Base-by-base conservation (phyloP, 2,113 vertebrate species). In the Dicentrarchus labrax region DNA sequence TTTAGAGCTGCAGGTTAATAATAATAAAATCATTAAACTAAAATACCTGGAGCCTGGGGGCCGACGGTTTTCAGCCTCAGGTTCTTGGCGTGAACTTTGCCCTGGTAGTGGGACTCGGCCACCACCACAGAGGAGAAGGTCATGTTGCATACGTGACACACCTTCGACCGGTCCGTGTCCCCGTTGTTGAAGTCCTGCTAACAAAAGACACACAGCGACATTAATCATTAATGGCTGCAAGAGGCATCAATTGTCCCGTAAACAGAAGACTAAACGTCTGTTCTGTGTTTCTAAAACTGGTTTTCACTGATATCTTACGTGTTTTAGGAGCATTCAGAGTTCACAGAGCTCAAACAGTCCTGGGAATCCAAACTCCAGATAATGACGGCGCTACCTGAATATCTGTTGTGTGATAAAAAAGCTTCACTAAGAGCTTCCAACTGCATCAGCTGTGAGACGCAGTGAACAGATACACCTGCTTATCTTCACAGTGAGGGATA, bases 71-170 rank as follows among this genome's bases (percentile, higher is more conserved):
- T 98, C 91, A 97, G 91, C 88, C 95, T 95, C 92, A 99, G 92
- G 92, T 97, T 99, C 95, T 98, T 99, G 93, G 98, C 95, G 61
- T 99, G 98, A 86, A 97, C 97, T 95, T 99, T 99, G 84, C 98
- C 98, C 93, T 97, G 86, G 93, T 99, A 99, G 91, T 99, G 98
- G 57, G 98, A 99, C 19, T 97, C 96, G 12, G 98, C 98, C 93
- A 99, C 96, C 0, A 97, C 97, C 0, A 97, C 93, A 47, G 98
- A 97, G 8, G 97, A 97, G 94, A 99, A 99, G 73, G 96, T 97
- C 98, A 99, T 99, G 94, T 98, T 99, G 92, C 98, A 99, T 77
- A 97, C 87, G 67, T 95, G 94, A 92, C 98, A 99, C 75, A 93
- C 96, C 92, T 98, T 99, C 88, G 94, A 96, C 83, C 97, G 96